phyloP scores from a whole-genome alignment of 2,113 vertebrate genomes.

The Pelusios castaneus region DNA sequence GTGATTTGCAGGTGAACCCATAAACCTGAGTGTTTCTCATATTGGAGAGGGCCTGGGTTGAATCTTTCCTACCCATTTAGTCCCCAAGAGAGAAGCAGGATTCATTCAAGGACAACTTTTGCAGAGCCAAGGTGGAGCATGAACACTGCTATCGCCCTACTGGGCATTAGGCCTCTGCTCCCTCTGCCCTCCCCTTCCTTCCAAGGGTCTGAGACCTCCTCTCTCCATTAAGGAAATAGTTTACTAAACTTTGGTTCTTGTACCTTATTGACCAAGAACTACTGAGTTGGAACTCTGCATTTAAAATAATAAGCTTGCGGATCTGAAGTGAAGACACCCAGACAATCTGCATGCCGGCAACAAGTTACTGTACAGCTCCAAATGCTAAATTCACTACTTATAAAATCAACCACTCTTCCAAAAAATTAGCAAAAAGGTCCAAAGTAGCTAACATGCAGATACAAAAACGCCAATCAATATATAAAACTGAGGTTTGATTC shows the following conservation, averaged over 20 bases:
- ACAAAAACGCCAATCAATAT: background rate
- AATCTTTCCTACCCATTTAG: background rate
- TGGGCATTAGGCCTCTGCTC: background rate
- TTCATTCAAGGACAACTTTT: background rate
- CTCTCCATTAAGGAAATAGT: background rate
- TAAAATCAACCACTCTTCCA: background rate
- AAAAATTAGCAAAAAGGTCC: background rate
- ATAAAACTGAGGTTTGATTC: background rate
- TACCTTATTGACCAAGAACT: background rate
- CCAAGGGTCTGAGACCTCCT: background rate
- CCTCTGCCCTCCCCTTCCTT: background rate
- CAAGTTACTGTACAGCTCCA: background rate
- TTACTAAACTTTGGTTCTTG: background rate
- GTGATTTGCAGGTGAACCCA: background rate
- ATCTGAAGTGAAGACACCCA: background rate
- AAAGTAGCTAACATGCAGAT: background rate
- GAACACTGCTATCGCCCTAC: background rate
- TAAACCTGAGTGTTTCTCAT: conserved; percentile 45
- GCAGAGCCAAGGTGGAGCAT: background rate
- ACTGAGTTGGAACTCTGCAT: background rate
- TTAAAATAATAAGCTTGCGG: background rate
- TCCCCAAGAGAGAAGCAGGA: background rate
- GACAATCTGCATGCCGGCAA: background rate
- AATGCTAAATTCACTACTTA: background rate
- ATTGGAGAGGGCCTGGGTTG: background rate